Percentiles rank a stretch among this genome's conserved stretches.
These are phyloP conservation scores for Austrofundulus limnaeus DNA, from an alignment of 2,113 vertebrate species.

Conservation along the genomic window DNA sequence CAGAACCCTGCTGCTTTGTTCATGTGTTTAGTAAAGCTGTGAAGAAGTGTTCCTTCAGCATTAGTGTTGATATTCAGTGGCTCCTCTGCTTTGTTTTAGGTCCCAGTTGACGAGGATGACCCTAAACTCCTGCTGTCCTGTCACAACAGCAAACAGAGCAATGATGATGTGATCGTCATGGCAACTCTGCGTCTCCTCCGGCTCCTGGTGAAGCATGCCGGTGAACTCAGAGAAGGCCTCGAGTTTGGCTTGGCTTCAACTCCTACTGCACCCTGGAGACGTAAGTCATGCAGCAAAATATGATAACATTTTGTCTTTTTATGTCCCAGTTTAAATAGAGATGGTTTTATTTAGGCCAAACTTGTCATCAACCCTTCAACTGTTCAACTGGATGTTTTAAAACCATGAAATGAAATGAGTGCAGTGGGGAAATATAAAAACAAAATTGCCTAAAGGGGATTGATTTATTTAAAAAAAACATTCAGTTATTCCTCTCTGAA, in stretches of 20 bases:
- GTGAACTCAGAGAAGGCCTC: constrained; percentile 92
- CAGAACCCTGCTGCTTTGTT: background rate
- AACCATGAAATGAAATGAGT: too few relatives aligned
- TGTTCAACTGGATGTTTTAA: too few relatives aligned
- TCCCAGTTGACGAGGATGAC: constrained; percentile 90
- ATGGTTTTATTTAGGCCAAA: too few relatives aligned
- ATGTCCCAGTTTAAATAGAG: background rate
- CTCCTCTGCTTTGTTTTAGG: constrained; percentile 70
- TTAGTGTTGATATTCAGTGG: background rate
- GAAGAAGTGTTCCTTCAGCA: background rate
- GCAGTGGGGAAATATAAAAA: too few relatives aligned
- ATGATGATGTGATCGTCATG: constrained; percentile 97
- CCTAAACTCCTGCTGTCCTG: constrained; percentile 83
- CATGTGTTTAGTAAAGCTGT: background rate
- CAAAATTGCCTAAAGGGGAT: too few relatives aligned
- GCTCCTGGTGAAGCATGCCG: constrained; percentile 94
- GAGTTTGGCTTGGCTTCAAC: constrained; percentile 95
- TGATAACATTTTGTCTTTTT: background rate
- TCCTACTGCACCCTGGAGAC: constrained; percentile 96
- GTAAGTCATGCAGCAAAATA: constrained; percentile 58
- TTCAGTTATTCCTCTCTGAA: too few relatives aligned
- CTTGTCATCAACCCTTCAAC: too few relatives aligned
- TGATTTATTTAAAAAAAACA: too few relatives aligned
- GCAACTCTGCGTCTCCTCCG: constrained; percentile 91
- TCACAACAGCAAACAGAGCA: constrained; percentile 90